Evolutionary conservation across 2,797 vertebrate species (phyloP).

Genomic region (Adrianichthys oophorus): DNA sequence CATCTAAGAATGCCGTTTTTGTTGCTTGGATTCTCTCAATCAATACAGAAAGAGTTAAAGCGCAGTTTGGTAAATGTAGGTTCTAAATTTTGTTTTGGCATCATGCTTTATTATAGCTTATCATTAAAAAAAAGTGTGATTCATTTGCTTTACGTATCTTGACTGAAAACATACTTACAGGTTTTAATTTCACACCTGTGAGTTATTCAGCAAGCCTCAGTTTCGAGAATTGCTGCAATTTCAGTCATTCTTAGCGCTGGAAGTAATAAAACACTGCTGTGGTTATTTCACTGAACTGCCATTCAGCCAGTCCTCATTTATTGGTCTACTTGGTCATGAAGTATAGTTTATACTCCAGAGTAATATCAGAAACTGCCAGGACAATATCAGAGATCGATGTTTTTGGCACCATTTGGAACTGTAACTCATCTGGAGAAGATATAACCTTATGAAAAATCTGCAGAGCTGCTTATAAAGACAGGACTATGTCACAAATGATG

Average conservation of each 20-base stretch:
- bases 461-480: slow-evolving; percentile 16
- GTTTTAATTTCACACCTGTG: slow-evolving; percentile 28
- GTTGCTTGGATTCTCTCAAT: no score
- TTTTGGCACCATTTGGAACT: slow-evolving; percentile 38
- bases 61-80: no score
- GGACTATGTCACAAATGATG: slow-evolving; percentile 7
- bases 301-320: slow-evolving; percentile 53
- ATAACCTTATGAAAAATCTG: background rate
- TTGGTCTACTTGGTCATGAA: slow-evolving; percentile 37
- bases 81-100: no score
- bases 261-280: slow-evolving; percentile 51
- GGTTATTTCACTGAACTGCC: slow-evolving; percentile 36
- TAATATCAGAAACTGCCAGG: slow-evolving; percentile 25
- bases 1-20: no score
- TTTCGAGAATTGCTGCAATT: slow-evolving; percentile 40
- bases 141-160: no score
- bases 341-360: slow-evolving; percentile 40
- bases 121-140: slow-evolving; percentile 18
- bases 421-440: slow-evolving; percentile 48
- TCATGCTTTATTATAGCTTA: background rate
- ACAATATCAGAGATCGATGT: slow-evolving; percentile 54
- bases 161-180: no score
- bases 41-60: no score
- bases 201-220: slow-evolving; percentile 37
- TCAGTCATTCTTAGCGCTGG: slow-evolving; percentile 30